Base-by-base conservation (phyloP, 2,113 vertebrate species). In the Psittacus erithacus region DNA sequence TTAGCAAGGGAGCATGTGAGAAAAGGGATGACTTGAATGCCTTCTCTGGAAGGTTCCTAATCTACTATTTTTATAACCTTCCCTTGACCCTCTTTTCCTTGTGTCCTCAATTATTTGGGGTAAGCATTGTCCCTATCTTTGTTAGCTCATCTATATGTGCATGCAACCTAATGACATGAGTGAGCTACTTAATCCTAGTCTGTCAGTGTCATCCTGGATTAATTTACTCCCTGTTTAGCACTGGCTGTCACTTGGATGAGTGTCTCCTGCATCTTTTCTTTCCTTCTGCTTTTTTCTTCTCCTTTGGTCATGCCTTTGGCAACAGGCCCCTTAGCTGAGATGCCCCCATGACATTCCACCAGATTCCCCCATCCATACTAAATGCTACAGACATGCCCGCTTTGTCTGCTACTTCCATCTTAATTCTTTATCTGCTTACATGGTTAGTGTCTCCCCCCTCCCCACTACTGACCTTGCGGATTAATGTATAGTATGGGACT, bases 151-250 rank as follows among this genome's bases (percentile, higher is more conserved):
- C 93, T 97, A 77, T 69, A 88, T 92, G 77, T 96, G 91, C 70
- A 93, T 69, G 84, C 96, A 88, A 95, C 92, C 81, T 92, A 92
- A 96, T 96, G 96, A 96, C 96, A 95, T 65, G 67, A 74, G 94
- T 94, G 96, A 96, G 95, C 93, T 76, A 96, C 91, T 96, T 97
- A 95, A 96, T 97, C 95, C 96, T 96, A 93, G 95, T 96, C 94
- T 96, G 93, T 95, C 83, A 70, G 88, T 96, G 95, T 97, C 96
- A 96, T 85, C 92, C 95, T 87, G 92, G 94, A 96, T 94, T 95
- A 96, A 94, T 97, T 94, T 95, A 82, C 92, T 91, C 86, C 92
- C 88, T 92, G 73, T 92, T 96, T 91, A 96, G 91, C 91, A 80
- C 92, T 63, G 91, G 29, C 78, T 94, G 95, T 53, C 93, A 87